Percentiles rank a stretch among this genome's conserved stretches.
Evolutionary conservation across 2,113 vertebrate genomes (phyloP).

Genomic region (Labeo catla): DNA sequence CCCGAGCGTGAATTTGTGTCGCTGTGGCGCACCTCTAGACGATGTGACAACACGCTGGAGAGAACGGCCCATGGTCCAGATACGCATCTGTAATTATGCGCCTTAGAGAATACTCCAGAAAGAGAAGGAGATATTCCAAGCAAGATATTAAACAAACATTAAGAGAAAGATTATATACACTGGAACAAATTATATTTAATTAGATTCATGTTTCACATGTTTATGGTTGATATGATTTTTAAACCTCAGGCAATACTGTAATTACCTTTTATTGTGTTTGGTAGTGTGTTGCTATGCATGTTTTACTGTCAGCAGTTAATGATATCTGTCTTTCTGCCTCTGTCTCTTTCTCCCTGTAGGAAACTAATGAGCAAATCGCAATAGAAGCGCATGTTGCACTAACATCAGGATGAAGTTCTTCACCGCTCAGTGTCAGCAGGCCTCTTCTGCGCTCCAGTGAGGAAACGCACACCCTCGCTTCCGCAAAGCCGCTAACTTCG

Average conservation of each 20-base stretch:
- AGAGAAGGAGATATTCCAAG: constrained; percentile 13
- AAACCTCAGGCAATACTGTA: constrained; percentile 42
- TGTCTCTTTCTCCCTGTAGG: constrained; percentile 59
- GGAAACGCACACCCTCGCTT: constrained; percentile 35
- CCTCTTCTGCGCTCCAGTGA: constrained; percentile 47
- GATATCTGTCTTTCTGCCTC: constrained; percentile 29
- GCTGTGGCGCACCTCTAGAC: not conserved
- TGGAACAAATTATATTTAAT: constrained; percentile 39
- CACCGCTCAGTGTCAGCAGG: constrained; percentile 54
- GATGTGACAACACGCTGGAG: constrained; percentile 13
- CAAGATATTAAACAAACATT: constrained; percentile 42
- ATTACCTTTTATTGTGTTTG: constrained; percentile 41
- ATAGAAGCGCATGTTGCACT: constrained; percentile 66
- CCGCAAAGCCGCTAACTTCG: not conserved
- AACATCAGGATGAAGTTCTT: constrained; percentile 69
- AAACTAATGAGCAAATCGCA: constrained; percentile 64
- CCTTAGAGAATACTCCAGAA: constrained; percentile 33
- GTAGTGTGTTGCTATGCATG: constrained; percentile 19
- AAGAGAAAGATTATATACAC: constrained; percentile 22
- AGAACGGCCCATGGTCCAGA: constrained; percentile 4
- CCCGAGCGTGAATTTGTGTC: constrained; percentile 19
- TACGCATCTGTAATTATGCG: constrained; percentile 32
- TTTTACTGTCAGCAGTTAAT: constrained; percentile 39
- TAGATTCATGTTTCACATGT: constrained; percentile 44
- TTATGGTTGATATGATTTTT: constrained; percentile 42